Base-by-base conservation (phyloP, 2,113 vertebrate genomes). In the Garra rufa region DNA sequence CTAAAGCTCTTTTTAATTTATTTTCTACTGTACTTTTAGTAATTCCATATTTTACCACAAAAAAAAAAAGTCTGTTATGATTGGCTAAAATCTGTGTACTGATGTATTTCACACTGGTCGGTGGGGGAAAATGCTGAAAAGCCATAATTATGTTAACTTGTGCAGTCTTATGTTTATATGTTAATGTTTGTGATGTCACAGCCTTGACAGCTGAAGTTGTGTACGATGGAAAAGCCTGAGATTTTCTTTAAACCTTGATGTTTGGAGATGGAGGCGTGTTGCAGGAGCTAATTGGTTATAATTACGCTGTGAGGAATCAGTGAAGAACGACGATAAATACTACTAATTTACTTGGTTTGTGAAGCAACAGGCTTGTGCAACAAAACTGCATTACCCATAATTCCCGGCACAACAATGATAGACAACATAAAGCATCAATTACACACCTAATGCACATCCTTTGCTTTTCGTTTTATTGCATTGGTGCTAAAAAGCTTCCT, bases 311-410 rank as follows among this genome's bases (percentile, higher is more conserved):
- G 14, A 50, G 44, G 14, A 75, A 75, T 30, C 44, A 50, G n/a
- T 50, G 15, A 75, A 75, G 26, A 75, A 75, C 0, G 15, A 21
- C 24, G 9, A 48, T 30, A 50, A 30, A 50, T 50, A 11, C 44
- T 50, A 11, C 46, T 50, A 75, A 75, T 50, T 46, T 73, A 73
- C 9, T 30, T 41, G 19, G 34, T 70, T 70, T 70, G 38, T 70
- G 67, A n/a, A 11, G 21, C 70, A 6, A 44, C 70, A 24, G 38
- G 38, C 41, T 14, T 71, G 10, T 2, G 0, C 38, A 73, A 26
- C 43, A 75, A 75, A 75, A 75, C 30, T 78, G 13, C 21, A 17
- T 61, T 61, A 28, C 76, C 52, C 76, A 78, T 48, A 75, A 75
- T 75, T 75, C 73, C 46, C 1, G 2, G 73, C 26, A 17, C 1